phyloP scores from a whole-genome alignment of 2,888 invertebrate species.

The Ormyrus rosae region DNA sequence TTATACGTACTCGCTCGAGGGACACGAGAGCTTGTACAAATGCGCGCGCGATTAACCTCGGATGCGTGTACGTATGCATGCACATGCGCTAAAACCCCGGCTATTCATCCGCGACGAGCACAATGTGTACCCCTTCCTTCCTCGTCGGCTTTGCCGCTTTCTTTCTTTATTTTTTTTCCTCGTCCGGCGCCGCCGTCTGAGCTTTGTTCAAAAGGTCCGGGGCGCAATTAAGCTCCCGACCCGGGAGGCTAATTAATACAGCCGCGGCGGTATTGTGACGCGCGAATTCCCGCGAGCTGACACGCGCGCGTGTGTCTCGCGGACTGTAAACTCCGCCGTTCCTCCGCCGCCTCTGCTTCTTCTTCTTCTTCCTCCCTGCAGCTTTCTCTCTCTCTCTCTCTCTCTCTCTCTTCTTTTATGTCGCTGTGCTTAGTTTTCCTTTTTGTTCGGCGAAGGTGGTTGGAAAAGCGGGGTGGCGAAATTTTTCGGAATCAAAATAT shows the following conservation, averaged over 20 bases:
- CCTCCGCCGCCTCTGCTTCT: neutral
- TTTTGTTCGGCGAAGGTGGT: no score
- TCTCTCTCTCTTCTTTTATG: neutral
- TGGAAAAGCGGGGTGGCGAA: no score
- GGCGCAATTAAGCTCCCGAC: constrained; percentile 28
- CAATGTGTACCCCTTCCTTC: neutral
- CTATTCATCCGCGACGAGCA: constrained; percentile 14
- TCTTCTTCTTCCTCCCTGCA: neutral
- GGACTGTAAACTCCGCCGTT: neutral
- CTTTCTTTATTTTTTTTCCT: no score
- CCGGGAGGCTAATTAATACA: constrained; percentile 40
- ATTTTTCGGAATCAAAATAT: no score
- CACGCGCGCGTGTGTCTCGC: neutral
- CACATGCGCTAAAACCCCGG: constrained; percentile 14
- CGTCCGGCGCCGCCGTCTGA: no score
- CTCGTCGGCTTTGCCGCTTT: no score
- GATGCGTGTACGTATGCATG: neutral
- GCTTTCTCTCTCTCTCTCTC: neutral
- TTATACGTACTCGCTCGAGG: no score
- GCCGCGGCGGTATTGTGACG: constrained; percentile 2
- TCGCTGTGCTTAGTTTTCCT: no score
- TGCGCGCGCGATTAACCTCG: constrained; percentile 9
- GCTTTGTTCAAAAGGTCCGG: constrained; percentile 22
- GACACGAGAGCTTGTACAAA: no score
- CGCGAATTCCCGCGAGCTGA: neutral